Evolutionary conservation across 2,888 invertebrate species (phyloP), one percentile per base, ranked within the genome.

Genomic region (Papilio elwesi): DNA sequence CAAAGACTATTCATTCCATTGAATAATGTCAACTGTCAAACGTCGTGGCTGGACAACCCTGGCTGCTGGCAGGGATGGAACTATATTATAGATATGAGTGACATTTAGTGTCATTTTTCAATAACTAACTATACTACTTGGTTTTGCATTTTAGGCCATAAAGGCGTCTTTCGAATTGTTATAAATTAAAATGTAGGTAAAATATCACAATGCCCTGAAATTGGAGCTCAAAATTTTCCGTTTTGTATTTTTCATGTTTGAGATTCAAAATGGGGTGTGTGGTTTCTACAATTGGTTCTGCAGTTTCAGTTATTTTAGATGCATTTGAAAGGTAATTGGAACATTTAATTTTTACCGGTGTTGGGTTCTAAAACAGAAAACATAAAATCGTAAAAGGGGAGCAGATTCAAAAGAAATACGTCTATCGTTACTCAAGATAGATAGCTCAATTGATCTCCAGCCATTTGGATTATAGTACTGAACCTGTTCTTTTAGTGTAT

Each of bases 201-300:
- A 82, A 83, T 81, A 79, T 83, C 15, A 57, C 15, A 6, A 13
- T 53, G 7, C n/a, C 10, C 15, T 48, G 16, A 48, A 9, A 26
- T 67, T 62, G 13, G n/a, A 16, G 53, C 48, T 16, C 38, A 64
- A 68, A 63, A 62, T 55, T 53, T 64, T 64, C 5, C 26, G 68
- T 68, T 47, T 67, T 72, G 49, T 80, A 77, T 75, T 13, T 74
- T 74, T 73, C 72, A 80, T 82, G 80, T 80, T 75, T 81, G 72
- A 66, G 74, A 59, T 74, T 70, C 77, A 86, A 85, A 84, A 92
- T 92, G 92, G 92, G 92, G 76, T 91, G 90, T 81, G 87, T 91
- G 67, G 90, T 90, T 79, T 90, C 89, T 83, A 88, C 91, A 47
- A 72, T 92, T 49, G 86, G 89, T 83, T 87, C 90, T 48, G 90